Percentiles rank a stretch among this genome's conserved stretches.
phyloP scores from a whole-genome alignment of 2,888 invertebrate genomes.

The Tortrix viridana region DNA sequence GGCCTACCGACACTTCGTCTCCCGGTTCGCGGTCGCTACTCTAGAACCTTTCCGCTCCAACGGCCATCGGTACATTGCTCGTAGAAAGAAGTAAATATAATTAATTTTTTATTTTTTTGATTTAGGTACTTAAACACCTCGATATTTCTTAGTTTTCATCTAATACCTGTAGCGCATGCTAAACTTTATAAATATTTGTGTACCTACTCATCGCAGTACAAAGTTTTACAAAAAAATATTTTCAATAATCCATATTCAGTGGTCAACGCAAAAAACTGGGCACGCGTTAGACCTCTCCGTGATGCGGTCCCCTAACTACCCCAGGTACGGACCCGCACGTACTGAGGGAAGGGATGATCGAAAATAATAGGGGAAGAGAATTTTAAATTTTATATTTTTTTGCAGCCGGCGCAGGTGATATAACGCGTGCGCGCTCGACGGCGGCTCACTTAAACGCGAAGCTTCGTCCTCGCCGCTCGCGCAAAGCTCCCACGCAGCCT shows the following conservation, averaged over 20 bases:
- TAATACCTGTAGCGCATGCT: conserved; percentile 4
- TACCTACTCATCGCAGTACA: conserved; percentile 1
- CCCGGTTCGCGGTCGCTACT: too few relatives aligned
- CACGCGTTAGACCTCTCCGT: conserved; percentile 71
- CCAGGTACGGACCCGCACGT: conserved; percentile 82
- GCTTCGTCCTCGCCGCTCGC: conserved; percentile 69
- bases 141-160: too few relatives aligned
- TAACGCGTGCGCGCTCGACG: conserved; percentile 81
- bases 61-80: too few relatives aligned
- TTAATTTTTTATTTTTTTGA: too few relatives aligned
- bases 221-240: conserved; percentile 11
- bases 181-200: neutral
- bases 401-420: conserved; percentile 85
- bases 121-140: too few relatives aligned
- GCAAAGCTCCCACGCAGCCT: conserved; percentile 66
- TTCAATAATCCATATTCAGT: conserved; percentile 55
- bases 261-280: conserved; percentile 76
- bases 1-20: too few relatives aligned
- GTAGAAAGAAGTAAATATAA: too few relatives aligned
- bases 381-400: conserved; percentile 83
- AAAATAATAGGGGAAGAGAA: conserved; percentile 85
- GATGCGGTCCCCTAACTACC: conserved; percentile 59
- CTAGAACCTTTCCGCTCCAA: too few relatives aligned
- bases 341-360: conserved; percentile 82
- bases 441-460: conserved; percentile 80